Base-by-base conservation (phyloP, 2,888 invertebrate genomes). In the Lasioglossum vierecki region DNA sequence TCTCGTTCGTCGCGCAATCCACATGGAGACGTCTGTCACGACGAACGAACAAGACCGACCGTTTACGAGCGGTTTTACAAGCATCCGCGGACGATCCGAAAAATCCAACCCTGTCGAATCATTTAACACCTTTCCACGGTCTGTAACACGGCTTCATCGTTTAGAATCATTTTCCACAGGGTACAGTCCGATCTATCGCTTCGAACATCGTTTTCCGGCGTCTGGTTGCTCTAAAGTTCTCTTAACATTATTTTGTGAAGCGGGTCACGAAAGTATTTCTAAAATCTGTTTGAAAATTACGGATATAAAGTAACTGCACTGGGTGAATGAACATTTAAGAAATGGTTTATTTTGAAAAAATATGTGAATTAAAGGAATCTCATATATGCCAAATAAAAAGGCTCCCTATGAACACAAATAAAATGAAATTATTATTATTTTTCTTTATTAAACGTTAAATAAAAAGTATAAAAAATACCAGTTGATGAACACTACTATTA, bases 11-110 rank as follows among this genome's bases (percentile, higher is more conserved):
- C 71, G 15, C 63, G 78, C 63, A n/a, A n/a, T 57, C 22, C 46
- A 57, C 72, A 68, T 70, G 76, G 75, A 79, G 75, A 85, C 77
- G 81, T 82, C 78, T 44, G 75, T 85, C 81, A 26, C 60, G 66
- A 71, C 22, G 18, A 74, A 35, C 26, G n/a, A 6, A 60, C 22
- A 22, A 68, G 35, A 66, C 30, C 18, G 6, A 0, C 41, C n/a
- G 39, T 70, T 70, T 70, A 41, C 70, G 70, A 70, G 66, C 66
- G 66, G 66, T 35, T 68, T 68, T 35, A 35, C 66, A 35, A 35
- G 66, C 30, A 15, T 15, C 63, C 30, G 63, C 63, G 63, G 15
- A 30, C 63, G 63, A 63, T 63, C 15, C 66, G 35, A 68, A 68
- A 68, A 68, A 22, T 39, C 9, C 9, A 9, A 66, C 66, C 22